Evolutionary conservation across 2,797 vertebrate genomes (phyloP).

Genomic region (Oryzias sinensis): DNA sequence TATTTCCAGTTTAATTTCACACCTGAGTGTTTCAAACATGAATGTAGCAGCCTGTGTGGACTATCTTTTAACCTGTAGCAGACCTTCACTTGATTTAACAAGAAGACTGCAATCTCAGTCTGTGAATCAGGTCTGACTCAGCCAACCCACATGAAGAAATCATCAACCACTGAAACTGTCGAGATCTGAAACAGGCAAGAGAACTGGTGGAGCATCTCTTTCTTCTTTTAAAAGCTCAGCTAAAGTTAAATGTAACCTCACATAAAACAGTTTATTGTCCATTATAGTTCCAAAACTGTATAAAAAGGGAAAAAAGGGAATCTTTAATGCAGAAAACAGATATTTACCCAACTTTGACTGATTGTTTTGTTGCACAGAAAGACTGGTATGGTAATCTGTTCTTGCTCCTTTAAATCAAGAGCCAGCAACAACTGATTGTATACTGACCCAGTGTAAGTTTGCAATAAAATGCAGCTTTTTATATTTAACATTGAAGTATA

Average conservation of each 20-base stretch:
- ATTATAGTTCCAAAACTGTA: background rate
- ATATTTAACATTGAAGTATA: too few species aligned
- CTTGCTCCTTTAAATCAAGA: too few species aligned
- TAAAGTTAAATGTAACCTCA: constrained; percentile 8
- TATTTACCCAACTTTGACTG: too few species aligned
- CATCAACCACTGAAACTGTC: constrained; percentile 24
- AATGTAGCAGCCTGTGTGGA: constrained; percentile 45
- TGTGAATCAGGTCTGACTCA: constrained; percentile 43
- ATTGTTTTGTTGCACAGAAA: too few species aligned
- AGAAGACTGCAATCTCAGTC: constrained; percentile 39
- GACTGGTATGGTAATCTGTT: too few species aligned
- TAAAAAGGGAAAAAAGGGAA: background rate
- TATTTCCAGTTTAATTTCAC: constrained; percentile 80
- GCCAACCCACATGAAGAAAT: constrained; percentile 34
- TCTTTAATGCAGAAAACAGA: too few species aligned
- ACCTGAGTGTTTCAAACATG: constrained; percentile 65
- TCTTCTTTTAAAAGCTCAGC: background rate
- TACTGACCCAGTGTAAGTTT: too few species aligned
- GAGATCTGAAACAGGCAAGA: constrained; percentile 21
- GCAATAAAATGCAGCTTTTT: too few species aligned
- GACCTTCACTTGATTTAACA: constrained; percentile 38
- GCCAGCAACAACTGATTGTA: too few species aligned
- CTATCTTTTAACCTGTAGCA: constrained; percentile 55
- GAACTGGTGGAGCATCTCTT: constrained; percentile 3
- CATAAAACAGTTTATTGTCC: background rate